phyloP scores from a whole-genome alignment of 2,113 vertebrate species.

The Cnemophilus loriae region DNA sequence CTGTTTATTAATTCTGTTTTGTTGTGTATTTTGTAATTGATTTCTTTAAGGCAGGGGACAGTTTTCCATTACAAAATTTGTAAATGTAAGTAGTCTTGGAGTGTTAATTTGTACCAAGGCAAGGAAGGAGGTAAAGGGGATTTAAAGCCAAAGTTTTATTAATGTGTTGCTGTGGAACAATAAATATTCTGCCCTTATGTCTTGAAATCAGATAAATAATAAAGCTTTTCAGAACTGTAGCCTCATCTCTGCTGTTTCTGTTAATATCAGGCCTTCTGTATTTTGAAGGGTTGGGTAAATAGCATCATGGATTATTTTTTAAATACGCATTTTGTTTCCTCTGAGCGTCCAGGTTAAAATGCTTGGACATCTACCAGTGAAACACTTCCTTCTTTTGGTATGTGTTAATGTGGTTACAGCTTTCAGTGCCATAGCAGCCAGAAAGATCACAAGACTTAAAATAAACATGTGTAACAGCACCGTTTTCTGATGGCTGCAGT shows the following conservation, averaged over 20 bases:
- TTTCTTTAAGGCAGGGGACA: not conserved
- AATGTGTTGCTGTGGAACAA: not conserved
- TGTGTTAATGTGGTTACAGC: slow-evolving; percentile 22
- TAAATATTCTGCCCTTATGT: not conserved
- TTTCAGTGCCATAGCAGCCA: slow-evolving; percentile 2
- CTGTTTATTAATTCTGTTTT: not conserved
- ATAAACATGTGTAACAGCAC: not conserved
- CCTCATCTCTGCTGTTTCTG: not conserved
- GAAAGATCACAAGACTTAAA: slow-evolving; percentile 32
- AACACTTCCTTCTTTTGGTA: slow-evolving; percentile 47
- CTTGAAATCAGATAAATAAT: not conserved
- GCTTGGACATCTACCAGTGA: slow-evolving; percentile 40
- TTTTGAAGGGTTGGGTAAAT: not conserved
- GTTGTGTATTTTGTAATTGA: not conserved
- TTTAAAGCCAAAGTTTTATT: not conserved
- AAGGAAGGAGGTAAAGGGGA: not conserved
- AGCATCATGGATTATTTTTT: not conserved
- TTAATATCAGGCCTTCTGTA: not conserved
- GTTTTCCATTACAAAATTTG: not conserved
- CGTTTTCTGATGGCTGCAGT: not conserved
- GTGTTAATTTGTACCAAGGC: not conserved
- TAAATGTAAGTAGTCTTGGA: not conserved
- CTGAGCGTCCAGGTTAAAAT: slow-evolving; percentile 1
- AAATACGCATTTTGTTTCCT: slow-evolving; percentile 27
- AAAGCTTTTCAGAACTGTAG: not conserved